Base-by-base conservation (phyloP, 2,888 invertebrate genomes). In the Nemotelus nigrinus region DNA sequence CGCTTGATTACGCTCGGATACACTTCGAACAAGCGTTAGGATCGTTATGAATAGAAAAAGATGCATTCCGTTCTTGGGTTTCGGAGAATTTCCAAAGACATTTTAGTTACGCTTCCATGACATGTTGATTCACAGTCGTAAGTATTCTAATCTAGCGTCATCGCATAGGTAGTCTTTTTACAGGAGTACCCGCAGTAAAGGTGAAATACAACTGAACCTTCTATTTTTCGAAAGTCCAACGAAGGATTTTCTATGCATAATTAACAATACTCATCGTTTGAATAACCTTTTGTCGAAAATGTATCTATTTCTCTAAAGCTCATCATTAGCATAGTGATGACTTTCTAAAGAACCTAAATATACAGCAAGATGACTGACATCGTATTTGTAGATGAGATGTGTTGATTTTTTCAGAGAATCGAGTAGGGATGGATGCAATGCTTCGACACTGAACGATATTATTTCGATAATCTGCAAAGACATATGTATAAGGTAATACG, bases 21-120 rank as follows among this genome's bases (percentile, higher is more conserved):
- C 50, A 50, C 6, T 68, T n/a, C 7, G 39, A n/a, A 7, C 5
- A 45, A 65, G 41, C 45, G 47, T 10, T 44, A 65, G 45, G 65
- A 65, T 47, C 47, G 10, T 45, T 47, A 41, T n/a, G 50, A 10
- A 41, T 10, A 41, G 7, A 68, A 1, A 39, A 45, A n/a, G 7
- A 47, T 39, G 7, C 53, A 7, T 68, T 68, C 43, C 48, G 7
- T 3, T 2, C 41, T 41, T 65, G 70, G 43, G 44, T 10, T 55
- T 43, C 55, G 43, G 43, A 41, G 41, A 47, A 70, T 70, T 70
- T 53, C 5, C 70, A 70, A 50, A 70, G 53, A 70, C 53, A 45
- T 70, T 85, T 86, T 86, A 85, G 85, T 85, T 85, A 86, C 86
- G 85, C 86, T 85, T 83, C 85, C 85, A 86, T 86, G 85, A 86